Evolutionary conservation across 2,888 invertebrate genomes (phyloP), one percentile per base, ranked within the genome.

Genomic region (Lasioglossum figueresi): DNA sequence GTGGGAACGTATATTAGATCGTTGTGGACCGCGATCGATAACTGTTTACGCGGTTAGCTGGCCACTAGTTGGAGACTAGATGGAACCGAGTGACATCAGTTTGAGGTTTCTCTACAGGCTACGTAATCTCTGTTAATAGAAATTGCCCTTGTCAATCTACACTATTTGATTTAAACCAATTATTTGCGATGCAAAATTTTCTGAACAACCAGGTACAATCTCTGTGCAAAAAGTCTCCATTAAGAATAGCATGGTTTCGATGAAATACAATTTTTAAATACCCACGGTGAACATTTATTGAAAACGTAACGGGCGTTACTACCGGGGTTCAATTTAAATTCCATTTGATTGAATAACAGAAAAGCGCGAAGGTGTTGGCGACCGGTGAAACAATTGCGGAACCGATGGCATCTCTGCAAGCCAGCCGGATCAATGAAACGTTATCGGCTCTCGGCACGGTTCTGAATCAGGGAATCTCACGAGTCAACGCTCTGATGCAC

Each of bases 391-490:
- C 85, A 77, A 75, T 76, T 75, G 75, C 37, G 34, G 45, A 37
- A 27, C 72, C 45, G 40, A 48, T 40, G 48, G 59, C 40, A 66
- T 43, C 74, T 72, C 77, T 56, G n/a, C 31, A 23, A 71, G 14
- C n/a, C 43, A 59, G 56, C 43, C 63, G 71, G 72, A 82, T 82
- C 88, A 82, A 84, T 79, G 82, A 77, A 88, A 89, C 85, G 79
- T 68, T 83, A 81, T 84, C 79, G 83, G 45, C 27, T 71, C 80
- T 19, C 34, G 66, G 76, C 74, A 79, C 66, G 81, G 70, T 82
- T 79, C 78, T 81, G 85, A 85, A 82, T 74, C 84, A 34, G 82
- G 75, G 75, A 84, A 83, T 88, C 88, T 86, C 90, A 85, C 86
- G 82, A 82, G 82, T 82, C 76, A 80, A 86, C 82, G 86, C 82